Percentiles rank a stretch among this genome's conserved stretches.
Evolutionary conservation across 2,888 invertebrate genomes (phyloP).

Genomic region (Spilosoma lubricipeda): DNA sequence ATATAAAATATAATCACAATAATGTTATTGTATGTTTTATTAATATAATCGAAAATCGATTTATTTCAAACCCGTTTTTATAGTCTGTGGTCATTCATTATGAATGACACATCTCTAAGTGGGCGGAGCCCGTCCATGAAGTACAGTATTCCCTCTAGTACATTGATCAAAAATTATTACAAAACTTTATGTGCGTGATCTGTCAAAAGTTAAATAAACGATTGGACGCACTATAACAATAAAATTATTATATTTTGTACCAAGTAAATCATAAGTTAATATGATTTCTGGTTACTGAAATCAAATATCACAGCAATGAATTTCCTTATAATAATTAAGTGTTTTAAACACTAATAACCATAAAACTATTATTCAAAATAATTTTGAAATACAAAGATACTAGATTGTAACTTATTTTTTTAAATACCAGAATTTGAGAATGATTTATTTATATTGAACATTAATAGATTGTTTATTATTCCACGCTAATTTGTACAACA

Average conservation of each 20-base stretch:
- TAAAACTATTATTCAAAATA: not conserved
- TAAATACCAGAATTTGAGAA: not conserved
- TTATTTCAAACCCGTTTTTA: too few relatives aligned
- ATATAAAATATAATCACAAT: too few relatives aligned
- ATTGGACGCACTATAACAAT: too few relatives aligned
- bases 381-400: not conserved
- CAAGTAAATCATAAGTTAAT: not conserved
- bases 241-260: not conserved
- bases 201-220: too few relatives aligned
- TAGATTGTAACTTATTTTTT: not conserved
- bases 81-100: too few relatives aligned
- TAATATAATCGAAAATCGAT: too few relatives aligned
- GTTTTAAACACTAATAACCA: not conserved
- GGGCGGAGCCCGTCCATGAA: too few relatives aligned
- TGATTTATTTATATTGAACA: not conserved
- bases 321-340: not conserved
- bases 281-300: not conserved
- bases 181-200: too few relatives aligned
- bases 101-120: too few relatives aligned
- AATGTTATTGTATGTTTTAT: too few relatives aligned
- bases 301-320: not conserved
- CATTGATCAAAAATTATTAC: too few relatives aligned
- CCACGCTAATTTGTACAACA: not conserved
- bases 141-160: too few relatives aligned
- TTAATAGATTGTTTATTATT: not conserved